Conservation (phyloP, 2,797 vertebrate genomes). For the Pangasius macronema region DNA sequence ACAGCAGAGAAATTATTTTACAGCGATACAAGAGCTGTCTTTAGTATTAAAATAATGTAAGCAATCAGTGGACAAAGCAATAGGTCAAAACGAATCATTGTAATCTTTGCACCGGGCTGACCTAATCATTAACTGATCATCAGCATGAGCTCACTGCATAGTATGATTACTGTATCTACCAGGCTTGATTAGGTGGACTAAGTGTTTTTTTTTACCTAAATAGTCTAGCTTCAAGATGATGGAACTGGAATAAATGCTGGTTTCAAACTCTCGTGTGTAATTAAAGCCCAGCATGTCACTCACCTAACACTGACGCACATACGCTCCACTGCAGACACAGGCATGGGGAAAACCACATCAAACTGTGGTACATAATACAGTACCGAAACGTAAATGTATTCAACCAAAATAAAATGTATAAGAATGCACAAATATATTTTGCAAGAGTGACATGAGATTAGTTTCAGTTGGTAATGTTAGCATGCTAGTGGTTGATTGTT, state of each 20-base stretch:
- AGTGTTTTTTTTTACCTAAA: not conserved
- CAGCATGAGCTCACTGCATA: not conserved
- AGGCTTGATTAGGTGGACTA: not conserved
- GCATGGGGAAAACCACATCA: not conserved
- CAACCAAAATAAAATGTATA: not conserved
- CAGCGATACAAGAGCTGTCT: not conserved
- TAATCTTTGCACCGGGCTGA: not conserved
- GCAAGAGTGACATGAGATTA: not conserved
- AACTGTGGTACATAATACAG: not conserved
- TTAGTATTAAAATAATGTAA: slow-evolving; percentile 57
- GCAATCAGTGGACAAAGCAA: slow-evolving; percentile 26
- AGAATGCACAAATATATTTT: not conserved
- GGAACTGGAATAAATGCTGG: slow-evolving; percentile 18
- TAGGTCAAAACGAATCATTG: not conserved
- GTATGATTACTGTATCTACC: not conserved
- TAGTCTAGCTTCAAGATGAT: slow-evolving; percentile 4
- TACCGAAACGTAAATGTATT: not conserved
- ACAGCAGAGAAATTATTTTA: not conserved
- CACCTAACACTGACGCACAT: slow-evolving; percentile 36
- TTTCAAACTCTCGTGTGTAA: slow-evolving; percentile 23
- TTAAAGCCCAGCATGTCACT: slow-evolving; percentile 28
- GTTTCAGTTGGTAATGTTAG: not conserved
- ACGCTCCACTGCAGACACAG: not conserved
- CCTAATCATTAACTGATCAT: slow-evolving; percentile 2
- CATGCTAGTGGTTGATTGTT: not conserved